Base-by-base conservation (phyloP, 2,113 vertebrate species). In the Mus pahari region DNA sequence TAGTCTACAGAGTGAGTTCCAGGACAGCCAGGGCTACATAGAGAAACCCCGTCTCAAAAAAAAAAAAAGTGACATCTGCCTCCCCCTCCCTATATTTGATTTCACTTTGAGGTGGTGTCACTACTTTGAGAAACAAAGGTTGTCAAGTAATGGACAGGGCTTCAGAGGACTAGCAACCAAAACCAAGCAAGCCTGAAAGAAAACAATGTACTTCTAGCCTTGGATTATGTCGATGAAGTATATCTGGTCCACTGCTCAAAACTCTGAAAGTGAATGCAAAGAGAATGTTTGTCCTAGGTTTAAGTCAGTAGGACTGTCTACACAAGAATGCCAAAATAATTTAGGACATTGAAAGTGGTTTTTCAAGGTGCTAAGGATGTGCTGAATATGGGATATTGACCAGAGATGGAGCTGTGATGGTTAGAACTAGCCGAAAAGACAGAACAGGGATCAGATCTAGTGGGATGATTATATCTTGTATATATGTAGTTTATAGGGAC, bases 391-490 rank as follows among this genome's bases (percentile, higher is more conserved):
- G 42, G 73, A 36, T 74, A 58, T 28, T 93, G 87, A 91, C n/a
- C 39, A 71, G 62, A 77, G 62, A 70, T 87, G 31, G 66, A 88
- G 3, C 26, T 82, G 36, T 91, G 60, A 70, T 78, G 45, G 17
- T 90, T 86, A 81, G 75, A 88, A 73, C 55, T 94, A 55, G 33
- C 79, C 79, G 24, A 91, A 93, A 93, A 73, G 20, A 82, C 42
- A 88, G 36, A 92, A 86, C 4, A 75, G 66, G 45, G 89, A 89
- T 78, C 58, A 93, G 39, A 88, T 74, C 28, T 20, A 83, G 2
- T 58, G 31, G 39, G 42, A 53, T 92, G 42, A 53, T 92, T 83
- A 60, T 53, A 48, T 92, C 48, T 68, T 88, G 55, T n/a, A 22
- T 93, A 11, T 73, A 48, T 86, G 93, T 89, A 73, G 36, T 4